phyloP scores from a whole-genome alignment of 2,797 vertebrate species.

The Hydrolagus colliei region DNA sequence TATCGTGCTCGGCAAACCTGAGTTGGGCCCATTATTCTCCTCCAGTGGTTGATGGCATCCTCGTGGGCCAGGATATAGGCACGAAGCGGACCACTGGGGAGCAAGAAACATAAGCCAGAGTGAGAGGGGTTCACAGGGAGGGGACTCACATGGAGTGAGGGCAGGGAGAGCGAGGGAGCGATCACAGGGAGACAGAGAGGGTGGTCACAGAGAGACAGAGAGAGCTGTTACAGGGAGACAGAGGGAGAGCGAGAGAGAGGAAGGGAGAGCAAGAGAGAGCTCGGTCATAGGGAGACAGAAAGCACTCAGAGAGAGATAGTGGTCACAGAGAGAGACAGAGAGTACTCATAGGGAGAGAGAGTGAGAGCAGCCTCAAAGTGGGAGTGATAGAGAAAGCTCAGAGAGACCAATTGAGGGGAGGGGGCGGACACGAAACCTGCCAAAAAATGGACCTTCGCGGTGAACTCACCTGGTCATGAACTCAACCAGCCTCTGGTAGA shows the following conservation, averaged over 20 bases:
- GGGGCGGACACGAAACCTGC: too few relatives aligned
- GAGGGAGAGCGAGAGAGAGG: too few relatives aligned
- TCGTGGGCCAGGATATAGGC: constrained; percentile 84
- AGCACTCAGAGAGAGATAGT: neutral
- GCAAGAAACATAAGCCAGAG: neutral
- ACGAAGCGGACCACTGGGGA: constrained; percentile 78
- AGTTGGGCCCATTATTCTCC: constrained; percentile 88
- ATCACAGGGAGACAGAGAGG: neutral
- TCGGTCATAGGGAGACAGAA: too few relatives aligned
- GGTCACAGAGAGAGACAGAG: neutral
- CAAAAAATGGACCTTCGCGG: neutral
- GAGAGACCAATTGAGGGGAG: too few relatives aligned
- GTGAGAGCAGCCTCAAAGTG: too few relatives aligned
- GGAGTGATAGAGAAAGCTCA: too few relatives aligned
- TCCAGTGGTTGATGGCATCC: constrained; percentile 77
- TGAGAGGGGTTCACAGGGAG: neutral
- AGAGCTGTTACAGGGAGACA: neutral
- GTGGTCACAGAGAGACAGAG: neutral
- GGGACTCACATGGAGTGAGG: neutral
- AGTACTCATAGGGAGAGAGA: neutral
- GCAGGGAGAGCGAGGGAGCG: neutral
- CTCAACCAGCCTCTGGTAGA: constrained; percentile 91
- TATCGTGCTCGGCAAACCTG: constrained; percentile 80
- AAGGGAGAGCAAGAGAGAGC: too few relatives aligned
- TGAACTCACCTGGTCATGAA: constrained; percentile 84